Evolutionary conservation across 37 sponge, comb jelly and placozoan species (phyloP), one percentile per base, ranked within the genome.

Genomic region (Theonella swinhoei): DNA sequence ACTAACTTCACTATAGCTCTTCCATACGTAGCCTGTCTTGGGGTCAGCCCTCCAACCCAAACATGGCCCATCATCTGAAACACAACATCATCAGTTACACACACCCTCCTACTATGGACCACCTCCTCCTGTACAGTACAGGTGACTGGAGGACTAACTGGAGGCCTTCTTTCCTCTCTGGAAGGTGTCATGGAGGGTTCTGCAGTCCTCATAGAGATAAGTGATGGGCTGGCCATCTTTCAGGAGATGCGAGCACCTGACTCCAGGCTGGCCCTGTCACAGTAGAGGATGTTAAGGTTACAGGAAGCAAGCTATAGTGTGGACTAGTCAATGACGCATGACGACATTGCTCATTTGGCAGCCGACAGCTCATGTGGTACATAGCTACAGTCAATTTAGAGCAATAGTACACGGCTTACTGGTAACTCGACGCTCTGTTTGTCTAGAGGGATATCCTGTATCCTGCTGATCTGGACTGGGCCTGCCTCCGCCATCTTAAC

Each of bases 101-200:
- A n/a, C n/a, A n/a, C n/a, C n/a, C n/a, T n/a, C n/a, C n/a, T n/a
- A n/a, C n/a, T n/a, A n/a, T n/a, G n/a, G n/a, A n/a, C n/a, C n/a
- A n/a, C n/a, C n/a, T n/a, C n/a, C n/a, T n/a, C n/a, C n/a, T n/a
- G 38, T 24, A 3, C 26, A 4, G 58, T 42, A 64, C 4, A 39
- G 32, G 60, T 59, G 31, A 24, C 11, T 17, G 54, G 54, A 42
- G 58, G 20, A 64, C 87, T 75, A 23, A 86, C 95, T 64, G 0
- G 95, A 88, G 24, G 85, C 78, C 36, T 83, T 88, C 39, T 77
- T 74, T 34, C 98, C 98, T 5, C 91, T 40, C 80, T 84, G 83
- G 76, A 97, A 94, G 23, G 79, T 80, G 7, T 94, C 88, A 65
- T 94, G 92, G 25, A 97, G 80, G 24, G 95, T 97, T 58, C 64